Percentiles rank a stretch among this genome's conserved stretches.
Evolutionary conservation across 2,888 invertebrate species (phyloP).

Genomic region (Drosophila neonasuta): DNA sequence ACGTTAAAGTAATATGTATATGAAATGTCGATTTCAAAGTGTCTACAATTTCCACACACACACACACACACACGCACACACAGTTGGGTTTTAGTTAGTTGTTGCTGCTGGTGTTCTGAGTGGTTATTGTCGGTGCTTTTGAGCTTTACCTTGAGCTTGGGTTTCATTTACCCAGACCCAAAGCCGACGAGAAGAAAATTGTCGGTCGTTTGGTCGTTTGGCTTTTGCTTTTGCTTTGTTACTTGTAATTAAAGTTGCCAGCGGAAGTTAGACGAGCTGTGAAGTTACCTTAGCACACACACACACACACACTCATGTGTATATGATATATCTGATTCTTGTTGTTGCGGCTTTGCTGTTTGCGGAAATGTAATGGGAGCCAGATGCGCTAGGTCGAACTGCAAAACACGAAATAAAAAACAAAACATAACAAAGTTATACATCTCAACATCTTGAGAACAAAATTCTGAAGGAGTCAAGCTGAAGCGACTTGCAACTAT

Average conservation of each 20-base stretch:
- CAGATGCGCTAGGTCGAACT: constrained; percentile 56
- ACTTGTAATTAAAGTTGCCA: constrained; percentile 74
- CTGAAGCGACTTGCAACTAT: background rate
- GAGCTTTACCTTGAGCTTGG: constrained; percentile 68
- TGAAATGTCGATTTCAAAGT: constrained; percentile 71
- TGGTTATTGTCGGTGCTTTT: constrained; percentile 52
- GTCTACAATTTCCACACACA: constrained; percentile 61
- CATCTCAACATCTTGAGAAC: constrained; percentile 1
- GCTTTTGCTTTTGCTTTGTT: constrained; percentile 51
- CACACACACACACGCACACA: constrained; percentile 21
- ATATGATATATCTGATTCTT: constrained; percentile 32
- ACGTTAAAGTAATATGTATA: constrained; percentile 61
- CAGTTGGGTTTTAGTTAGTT: constrained; percentile 1
- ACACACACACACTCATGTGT: background rate
- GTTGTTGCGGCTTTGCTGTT: constrained; percentile 29
- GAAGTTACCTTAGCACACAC: constrained; percentile 53
- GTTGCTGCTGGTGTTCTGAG: constrained; percentile 13
- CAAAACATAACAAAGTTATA: constrained; percentile 3
- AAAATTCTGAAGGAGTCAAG: background rate
- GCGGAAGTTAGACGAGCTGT: constrained; percentile 75
- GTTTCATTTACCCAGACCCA: constrained; percentile 66
- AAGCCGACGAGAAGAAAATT: constrained; percentile 60
- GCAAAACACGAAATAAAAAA: constrained; percentile 4
- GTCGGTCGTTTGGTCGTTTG: constrained; percentile 50
- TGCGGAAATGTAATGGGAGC: constrained; percentile 70